Percentiles rank a stretch among this genome's conserved stretches.
phyloP scores from a whole-genome alignment of 2,888 invertebrate genomes.

The Drosophila siamana region DNA sequence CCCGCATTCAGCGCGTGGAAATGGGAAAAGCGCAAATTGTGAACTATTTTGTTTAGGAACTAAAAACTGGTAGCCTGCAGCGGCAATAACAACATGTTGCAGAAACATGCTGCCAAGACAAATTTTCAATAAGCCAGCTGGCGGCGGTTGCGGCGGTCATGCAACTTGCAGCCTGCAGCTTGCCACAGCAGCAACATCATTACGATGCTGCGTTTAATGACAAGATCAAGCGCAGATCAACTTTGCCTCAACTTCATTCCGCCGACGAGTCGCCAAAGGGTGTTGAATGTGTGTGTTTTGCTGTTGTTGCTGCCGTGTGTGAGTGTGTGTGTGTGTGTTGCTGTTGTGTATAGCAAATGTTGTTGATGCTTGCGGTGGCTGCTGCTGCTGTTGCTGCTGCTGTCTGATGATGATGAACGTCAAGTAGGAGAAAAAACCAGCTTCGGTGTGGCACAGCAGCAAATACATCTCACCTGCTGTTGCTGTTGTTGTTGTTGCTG shows the following conservation, averaged over 20 bases:
- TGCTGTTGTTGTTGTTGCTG: conserved; percentile 40
- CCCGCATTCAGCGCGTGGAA: conserved; percentile 68
- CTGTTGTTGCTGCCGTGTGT: neutral
- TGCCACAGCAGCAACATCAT: conserved; percentile 60
- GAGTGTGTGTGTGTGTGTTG: conserved; percentile 37
- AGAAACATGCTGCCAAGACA: conserved; percentile 62
- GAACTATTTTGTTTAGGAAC: conserved; percentile 78
- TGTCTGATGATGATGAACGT: conserved; percentile 73
- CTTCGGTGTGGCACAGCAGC: conserved; percentile 70
- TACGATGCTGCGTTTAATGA: conserved; percentile 80
- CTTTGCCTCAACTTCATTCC: conserved; percentile 44
- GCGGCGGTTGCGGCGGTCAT: conserved; percentile 76
- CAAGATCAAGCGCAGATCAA: conserved; percentile 82
- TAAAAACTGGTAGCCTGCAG: conserved; percentile 64
- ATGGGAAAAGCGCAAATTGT: conserved; percentile 73
- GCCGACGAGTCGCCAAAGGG: conserved; percentile 31
- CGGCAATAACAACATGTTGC: conserved; percentile 56
- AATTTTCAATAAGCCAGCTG: conserved; percentile 72
- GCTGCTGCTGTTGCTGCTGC: conserved; percentile 53
- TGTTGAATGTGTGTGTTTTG: conserved; percentile 33
- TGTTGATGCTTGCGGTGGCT: conserved; percentile 47
- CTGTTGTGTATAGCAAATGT: conserved; percentile 65
- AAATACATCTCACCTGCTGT: conserved; percentile 73
- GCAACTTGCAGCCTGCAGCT: conserved; percentile 53
- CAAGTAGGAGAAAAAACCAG: conserved; percentile 72